phyloP scores from a whole-genome alignment of 2,888 invertebrate genomes.

The Volucella inflata region DNA sequence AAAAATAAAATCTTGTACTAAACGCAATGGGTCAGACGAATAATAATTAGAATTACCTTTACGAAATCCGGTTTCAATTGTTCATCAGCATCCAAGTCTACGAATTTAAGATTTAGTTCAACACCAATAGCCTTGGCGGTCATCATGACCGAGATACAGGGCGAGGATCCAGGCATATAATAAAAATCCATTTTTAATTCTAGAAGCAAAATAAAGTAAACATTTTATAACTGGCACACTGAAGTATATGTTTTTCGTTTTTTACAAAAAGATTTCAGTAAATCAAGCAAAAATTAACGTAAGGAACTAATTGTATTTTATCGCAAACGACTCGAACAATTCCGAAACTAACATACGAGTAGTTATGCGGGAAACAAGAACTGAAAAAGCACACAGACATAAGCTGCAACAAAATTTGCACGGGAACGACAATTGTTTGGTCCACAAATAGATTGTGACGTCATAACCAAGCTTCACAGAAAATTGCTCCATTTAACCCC shows the following conservation, averaged over 20 bases:
- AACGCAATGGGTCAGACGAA: not conserved
- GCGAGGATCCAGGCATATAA: constrained; percentile 87
- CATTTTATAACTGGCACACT: no score
- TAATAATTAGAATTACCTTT: constrained; percentile 84
- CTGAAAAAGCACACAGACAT: not conserved
- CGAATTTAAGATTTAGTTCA: constrained; percentile 86
- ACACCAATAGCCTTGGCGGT: constrained; percentile 88
- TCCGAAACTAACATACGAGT: no score
- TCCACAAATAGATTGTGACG: constrained; percentile 47
- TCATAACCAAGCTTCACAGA: constrained; percentile 17
- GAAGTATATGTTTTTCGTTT: no score
- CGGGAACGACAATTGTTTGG: constrained; percentile 1
- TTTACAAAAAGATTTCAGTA: no score
- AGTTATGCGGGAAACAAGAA: no score
- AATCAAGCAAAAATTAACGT: no score
- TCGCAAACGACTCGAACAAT: no score
- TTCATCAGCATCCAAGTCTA: constrained; percentile 87
- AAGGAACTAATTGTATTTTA: no score
- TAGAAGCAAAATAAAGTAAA: constrained; percentile 20
- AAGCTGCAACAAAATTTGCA: not conserved
- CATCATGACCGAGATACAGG: constrained; percentile 87
- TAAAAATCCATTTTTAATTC: constrained; percentile 86
- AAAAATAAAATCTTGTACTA: not conserved
- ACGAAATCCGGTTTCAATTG: constrained; percentile 89
- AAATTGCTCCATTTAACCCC: not conserved